phyloP scores from a whole-genome alignment of 2,888 invertebrate genomes.

The Cyaniris semiargus region DNA sequence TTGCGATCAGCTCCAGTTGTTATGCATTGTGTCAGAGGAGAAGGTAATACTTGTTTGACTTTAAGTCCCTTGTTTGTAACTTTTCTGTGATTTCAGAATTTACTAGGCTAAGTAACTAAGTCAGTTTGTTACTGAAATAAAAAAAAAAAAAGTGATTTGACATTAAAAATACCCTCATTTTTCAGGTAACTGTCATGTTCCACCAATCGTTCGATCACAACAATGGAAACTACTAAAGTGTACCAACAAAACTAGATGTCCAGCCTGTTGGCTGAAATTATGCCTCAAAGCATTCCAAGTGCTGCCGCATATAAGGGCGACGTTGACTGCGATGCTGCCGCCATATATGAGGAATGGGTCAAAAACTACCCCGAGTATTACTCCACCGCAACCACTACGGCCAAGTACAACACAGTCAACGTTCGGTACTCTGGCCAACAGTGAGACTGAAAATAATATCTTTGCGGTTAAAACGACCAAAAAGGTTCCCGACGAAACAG shows the following conservation, averaged over 20 bases:
- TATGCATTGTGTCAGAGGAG: constrained; percentile 85
- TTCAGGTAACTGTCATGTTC: constrained; percentile 85
- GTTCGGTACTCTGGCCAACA: constrained; percentile 54
- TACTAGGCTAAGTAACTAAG: neutral
- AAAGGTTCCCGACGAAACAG: constrained; percentile 59
- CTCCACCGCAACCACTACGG: constrained; percentile 63
- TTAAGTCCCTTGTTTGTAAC: neutral
- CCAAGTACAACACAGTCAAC: constrained; percentile 53
- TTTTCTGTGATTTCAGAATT: neutral
- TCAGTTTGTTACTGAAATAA: neutral
- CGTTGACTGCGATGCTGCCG: constrained; percentile 85
- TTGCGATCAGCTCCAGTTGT: constrained; percentile 71
- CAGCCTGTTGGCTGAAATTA: constrained; percentile 93
- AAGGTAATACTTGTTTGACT: constrained; percentile 61
- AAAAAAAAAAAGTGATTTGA: constrained; percentile 22
- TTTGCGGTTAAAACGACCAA: constrained; percentile 62
- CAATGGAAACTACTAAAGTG: constrained; percentile 85
- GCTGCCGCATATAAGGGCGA: constrained; percentile 84
- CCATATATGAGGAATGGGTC: constrained; percentile 78
- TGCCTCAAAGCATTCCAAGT: constrained; percentile 90
- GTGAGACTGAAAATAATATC: constrained; percentile 63
- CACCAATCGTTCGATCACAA: constrained; percentile 85
- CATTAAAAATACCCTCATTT: constrained; percentile 12
- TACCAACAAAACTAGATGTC: constrained; percentile 87
- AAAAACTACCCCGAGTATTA: constrained; percentile 52